Percentiles rank a stretch among this genome's conserved stretches.
Evolutionary conservation across 2,888 invertebrate genomes (phyloP).

Genomic region (Apotomis betuletana): DNA sequence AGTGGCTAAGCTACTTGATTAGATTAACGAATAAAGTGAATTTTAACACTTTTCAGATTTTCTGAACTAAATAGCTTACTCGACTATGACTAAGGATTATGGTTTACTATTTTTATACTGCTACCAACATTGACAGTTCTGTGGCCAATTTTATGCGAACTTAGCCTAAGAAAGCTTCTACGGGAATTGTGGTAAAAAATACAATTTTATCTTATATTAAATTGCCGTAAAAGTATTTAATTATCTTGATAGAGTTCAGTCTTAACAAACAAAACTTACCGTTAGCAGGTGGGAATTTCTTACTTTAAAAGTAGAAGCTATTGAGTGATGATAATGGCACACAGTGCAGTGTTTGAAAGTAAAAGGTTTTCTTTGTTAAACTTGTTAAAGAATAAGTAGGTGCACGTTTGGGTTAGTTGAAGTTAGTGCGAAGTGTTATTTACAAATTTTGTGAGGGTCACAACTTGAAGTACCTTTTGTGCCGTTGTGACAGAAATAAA

Average conservation of each 20-base stretch:
- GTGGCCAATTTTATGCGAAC: background rate
- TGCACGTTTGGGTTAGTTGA: slow-evolving; percentile 7
- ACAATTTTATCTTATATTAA: too few relatives aligned
- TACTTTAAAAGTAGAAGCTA: background rate
- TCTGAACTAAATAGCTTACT: too few relatives aligned
- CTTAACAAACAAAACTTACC: slow-evolving; percentile 16
- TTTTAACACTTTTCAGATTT: too few relatives aligned
- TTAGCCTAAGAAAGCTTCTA: background rate
- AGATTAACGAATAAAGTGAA: too few relatives aligned
- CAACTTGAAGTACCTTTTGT: background rate
- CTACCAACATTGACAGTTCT: background rate
- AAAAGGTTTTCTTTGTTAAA: background rate
- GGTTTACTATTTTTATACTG: too few relatives aligned
- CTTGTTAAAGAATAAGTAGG: background rate
- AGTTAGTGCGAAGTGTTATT: slow-evolving; percentile 23
- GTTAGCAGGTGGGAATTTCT: background rate
- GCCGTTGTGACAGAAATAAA: too few relatives aligned
- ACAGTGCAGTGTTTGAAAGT: background rate
- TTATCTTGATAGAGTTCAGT: too few relatives aligned
- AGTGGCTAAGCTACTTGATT: too few relatives aligned
- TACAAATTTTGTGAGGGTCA: background rate
- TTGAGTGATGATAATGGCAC: too few relatives aligned
- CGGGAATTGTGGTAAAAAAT: background rate
- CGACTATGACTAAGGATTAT: too few relatives aligned
- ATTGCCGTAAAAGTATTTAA: too few relatives aligned